These are phyloP conservation scores for Empidonax traillii DNA, from an alignment of 2,113 vertebrate genomes.

Conservation along the genomic window DNA sequence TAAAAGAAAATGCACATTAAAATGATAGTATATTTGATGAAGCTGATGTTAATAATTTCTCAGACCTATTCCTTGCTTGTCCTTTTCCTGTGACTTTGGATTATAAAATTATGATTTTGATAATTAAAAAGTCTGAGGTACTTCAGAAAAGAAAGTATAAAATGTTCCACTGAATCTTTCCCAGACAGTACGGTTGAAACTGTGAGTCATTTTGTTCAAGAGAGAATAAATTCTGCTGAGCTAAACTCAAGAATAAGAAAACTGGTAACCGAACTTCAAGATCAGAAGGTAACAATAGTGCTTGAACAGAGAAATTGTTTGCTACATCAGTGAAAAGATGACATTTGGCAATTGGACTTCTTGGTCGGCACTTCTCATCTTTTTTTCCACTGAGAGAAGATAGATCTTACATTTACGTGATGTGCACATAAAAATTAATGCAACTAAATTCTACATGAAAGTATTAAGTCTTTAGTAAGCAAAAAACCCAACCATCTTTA, in stretches of 20 bases:
- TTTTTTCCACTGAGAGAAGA: neutral
- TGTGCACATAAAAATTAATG: neutral
- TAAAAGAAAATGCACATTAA: neutral
- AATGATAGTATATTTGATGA: neutral
- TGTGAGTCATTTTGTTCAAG: neutral
- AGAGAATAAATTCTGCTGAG: neutral
- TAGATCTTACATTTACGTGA: neutral
- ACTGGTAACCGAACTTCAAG: neutral
- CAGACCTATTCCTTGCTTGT: neutral
- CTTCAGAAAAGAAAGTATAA: neutral
- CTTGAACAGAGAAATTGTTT: neutral
- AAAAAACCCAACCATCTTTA: fast-evolving
- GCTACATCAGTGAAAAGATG: neutral
- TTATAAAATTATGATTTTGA: neutral
- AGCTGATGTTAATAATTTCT: neutral
- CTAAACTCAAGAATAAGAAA: neutral
- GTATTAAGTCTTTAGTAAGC: neutral
- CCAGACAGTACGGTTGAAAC: neutral
- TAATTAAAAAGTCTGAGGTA: slow-evolving; percentile 24
- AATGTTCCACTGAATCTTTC: neutral
- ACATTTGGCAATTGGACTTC: neutral
- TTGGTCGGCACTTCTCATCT: neutral
- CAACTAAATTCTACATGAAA: neutral
- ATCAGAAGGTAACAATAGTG: neutral
- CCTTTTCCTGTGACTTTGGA: neutral